Percentiles rank a stretch among this genome's conserved stretches.
Conservation (phyloP, 2,113 vertebrate species). For the Probosciger aterrimus region DNA sequence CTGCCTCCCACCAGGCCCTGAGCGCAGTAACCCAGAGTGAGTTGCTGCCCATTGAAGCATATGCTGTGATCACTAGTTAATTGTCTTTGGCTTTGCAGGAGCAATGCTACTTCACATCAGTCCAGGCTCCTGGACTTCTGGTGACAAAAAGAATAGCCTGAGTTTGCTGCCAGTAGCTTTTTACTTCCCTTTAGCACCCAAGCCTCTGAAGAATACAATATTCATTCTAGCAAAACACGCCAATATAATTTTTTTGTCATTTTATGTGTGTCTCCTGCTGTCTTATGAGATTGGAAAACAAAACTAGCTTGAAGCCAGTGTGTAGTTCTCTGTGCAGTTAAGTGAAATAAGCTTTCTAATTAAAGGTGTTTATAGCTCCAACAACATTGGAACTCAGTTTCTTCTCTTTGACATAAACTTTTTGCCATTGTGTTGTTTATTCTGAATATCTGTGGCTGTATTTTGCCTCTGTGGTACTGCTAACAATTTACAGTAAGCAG, state of each 20-base stretch:
- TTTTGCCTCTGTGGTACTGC: not conserved
- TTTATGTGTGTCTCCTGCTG: slow-evolving; percentile 6
- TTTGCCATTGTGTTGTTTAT: not conserved
- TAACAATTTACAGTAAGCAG: not conserved
- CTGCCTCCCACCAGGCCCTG: not conserved
- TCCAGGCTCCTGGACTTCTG: not conserved
- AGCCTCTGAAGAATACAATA: not conserved
- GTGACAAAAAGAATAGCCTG: not conserved
- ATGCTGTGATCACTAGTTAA: rapidly evolving
- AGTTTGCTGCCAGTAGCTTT: not conserved
- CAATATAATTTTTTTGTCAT: not conserved
- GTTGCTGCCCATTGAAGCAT: not conserved
- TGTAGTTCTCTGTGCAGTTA: not conserved
- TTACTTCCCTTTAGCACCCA: not conserved
- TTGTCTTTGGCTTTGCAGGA: not conserved
- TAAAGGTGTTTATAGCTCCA: slow-evolving; percentile 6
- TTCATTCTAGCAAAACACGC: not conserved
- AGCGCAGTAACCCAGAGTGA: not conserved
- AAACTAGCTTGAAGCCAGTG: not conserved
- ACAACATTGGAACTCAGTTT: not conserved
- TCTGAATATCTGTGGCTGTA: not conserved
- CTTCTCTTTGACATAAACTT: not conserved
- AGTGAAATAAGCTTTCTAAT: slow-evolving; percentile 40
- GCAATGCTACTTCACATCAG: not conserved
- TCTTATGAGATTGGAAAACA: not conserved